phyloP scores from a whole-genome alignment of 2,113 vertebrate species.

The Callorhinus ursinus region DNA sequence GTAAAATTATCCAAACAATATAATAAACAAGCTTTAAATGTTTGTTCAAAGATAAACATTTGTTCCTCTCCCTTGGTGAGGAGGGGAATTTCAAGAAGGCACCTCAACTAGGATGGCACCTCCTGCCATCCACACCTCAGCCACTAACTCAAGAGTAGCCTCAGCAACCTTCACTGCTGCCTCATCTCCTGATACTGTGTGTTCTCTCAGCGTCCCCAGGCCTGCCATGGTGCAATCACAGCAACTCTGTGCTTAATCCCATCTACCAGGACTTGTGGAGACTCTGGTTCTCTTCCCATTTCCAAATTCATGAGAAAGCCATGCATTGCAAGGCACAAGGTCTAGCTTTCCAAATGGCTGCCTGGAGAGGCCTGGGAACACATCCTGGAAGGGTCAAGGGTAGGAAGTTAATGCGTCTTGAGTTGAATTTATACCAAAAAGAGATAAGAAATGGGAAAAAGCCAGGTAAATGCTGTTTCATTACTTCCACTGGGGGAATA shows the following conservation, averaged over 20 bases:
- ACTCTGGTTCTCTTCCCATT: not conserved
- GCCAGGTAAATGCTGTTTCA: not conserved
- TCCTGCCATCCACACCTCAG: not conserved
- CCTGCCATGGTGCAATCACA: not conserved
- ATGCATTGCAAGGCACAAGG: not conserved
- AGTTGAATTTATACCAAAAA: not conserved
- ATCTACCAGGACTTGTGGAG: not conserved
- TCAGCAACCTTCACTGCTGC: not conserved
- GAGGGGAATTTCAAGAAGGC: not conserved
- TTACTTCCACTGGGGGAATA: not conserved
- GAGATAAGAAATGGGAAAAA: not conserved
- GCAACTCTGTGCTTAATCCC: not conserved
- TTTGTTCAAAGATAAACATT: not conserved
- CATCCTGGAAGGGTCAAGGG: not conserved
- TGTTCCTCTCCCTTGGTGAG: not conserved
- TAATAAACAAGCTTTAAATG: not conserved
- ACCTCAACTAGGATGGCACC: not conserved
- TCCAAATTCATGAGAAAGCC: not conserved
- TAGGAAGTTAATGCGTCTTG: not conserved
- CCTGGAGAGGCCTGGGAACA: not conserved
- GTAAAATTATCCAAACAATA: not conserved
- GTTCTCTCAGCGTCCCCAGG: not conserved
- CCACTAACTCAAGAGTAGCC: too few species aligned
- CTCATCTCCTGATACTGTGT: not conserved
- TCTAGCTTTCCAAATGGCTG: not conserved